phyloP scores from a whole-genome alignment of 1,140 invertebrate genomes.

The Sycophila sp. region DNA sequence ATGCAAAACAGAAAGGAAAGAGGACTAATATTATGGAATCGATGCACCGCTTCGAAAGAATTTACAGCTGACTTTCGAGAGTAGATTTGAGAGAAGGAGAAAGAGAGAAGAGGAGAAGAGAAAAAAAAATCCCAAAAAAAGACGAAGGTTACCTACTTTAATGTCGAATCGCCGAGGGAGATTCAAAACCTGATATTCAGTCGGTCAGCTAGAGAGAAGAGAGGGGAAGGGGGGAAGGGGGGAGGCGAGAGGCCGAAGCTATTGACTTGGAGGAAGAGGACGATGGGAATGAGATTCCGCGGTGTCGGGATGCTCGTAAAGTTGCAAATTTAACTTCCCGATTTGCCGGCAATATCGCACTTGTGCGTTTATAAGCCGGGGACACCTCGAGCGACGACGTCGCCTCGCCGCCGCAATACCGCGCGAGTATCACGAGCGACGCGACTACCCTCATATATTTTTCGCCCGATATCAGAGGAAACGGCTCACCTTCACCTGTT shows the following conservation, averaged over 20 bases:
- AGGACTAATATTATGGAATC: conserved; percentile 16
- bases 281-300: conserved; percentile 25
- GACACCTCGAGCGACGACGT: too few species aligned
- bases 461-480: background rate
- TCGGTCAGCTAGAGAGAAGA: conserved; percentile 15
- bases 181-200: conserved; percentile 50
- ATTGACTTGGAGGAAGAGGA: conserved; percentile 30
- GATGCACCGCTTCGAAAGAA: conserved; percentile 15
- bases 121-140: conserved; percentile 13
- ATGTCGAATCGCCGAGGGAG: conserved; percentile 41
- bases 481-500: conserved; percentile 2
- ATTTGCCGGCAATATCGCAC: conserved; percentile 15
- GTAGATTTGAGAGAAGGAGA: background rate
- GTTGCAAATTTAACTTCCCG: conserved; percentile 45
- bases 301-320: conserved; percentile 52
- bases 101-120: background rate
- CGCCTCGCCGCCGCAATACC: too few species aligned
- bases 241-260: conserved; percentile 30
- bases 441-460: conserved; percentile 12
- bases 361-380: conserved; percentile 11
- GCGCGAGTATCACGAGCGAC: background rate
- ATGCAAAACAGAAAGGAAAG: background rate
- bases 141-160: conserved; percentile 47
- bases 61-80: conserved; percentile 5
- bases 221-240: background rate